Conservation (phyloP, 2,113 vertebrate genomes). For the Toxostoma redivivum region DNA sequence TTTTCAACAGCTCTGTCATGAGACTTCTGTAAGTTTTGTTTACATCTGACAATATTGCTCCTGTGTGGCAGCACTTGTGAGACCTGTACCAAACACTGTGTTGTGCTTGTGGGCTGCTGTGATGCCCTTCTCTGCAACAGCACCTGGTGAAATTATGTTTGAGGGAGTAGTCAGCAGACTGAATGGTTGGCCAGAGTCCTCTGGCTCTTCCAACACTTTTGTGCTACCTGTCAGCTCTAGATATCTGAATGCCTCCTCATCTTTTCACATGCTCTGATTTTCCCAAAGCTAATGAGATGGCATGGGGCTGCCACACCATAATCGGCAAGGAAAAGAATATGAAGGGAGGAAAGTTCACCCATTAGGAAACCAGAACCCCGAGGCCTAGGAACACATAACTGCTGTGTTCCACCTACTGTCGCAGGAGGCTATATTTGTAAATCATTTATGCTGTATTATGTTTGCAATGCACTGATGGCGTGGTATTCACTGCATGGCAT, state of each 20-base stretch:
- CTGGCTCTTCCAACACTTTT: not conserved
- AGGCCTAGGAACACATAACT: not conserved
- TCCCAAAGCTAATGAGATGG: not conserved
- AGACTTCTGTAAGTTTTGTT: not conserved
- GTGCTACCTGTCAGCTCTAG: not conserved
- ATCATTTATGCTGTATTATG: not conserved
- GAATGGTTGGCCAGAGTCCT: not conserved
- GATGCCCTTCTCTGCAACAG: not conserved
- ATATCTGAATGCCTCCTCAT: not conserved
- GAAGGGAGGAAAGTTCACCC: not conserved
- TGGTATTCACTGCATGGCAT: not conserved
- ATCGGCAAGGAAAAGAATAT: not conserved
- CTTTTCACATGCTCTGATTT: not conserved
- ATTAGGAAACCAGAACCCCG: not conserved
- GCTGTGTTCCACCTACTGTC: not conserved
- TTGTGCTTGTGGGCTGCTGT: not conserved
- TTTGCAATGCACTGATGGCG: not conserved
- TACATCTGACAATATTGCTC: not conserved
- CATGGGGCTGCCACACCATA: not conserved
- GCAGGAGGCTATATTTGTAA: not conserved
- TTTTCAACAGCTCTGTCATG: not conserved
- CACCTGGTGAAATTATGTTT: not conserved
- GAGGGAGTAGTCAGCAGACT: not conserved
- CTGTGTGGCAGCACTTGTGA: not conserved
- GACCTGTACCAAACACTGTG: not conserved